Evolutionary conservation across 2,113 vertebrate species (phyloP), one percentile per base, ranked within the genome.

Genomic region (Felis catus): DNA sequence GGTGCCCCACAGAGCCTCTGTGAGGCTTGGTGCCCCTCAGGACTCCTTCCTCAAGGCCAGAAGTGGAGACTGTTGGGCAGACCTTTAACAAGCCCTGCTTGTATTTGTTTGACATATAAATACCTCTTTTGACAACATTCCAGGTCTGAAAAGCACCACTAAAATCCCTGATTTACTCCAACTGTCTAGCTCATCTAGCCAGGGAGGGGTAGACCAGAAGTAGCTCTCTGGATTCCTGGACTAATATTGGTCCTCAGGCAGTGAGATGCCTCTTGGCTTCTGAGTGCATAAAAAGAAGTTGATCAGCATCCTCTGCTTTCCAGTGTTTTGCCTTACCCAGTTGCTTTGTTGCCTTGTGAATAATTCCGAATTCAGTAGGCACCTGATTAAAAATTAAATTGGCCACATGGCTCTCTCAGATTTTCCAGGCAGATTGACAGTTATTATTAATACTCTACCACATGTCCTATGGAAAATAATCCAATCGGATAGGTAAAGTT

Each of bases 331-430:
- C 45, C 78, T 93, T 94, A 78, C 27, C 31, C 89, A 48, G 15
- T 83, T 84, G 51, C 41, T 93, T 95, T 97, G 53, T 68, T 97
- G 33, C 33, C 18, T 85, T 95, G 96, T 91, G 36, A 97, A 68
- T 97, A 96, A 48, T 55, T 95, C 74, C 61, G 51, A 81, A 96
- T 97, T 97, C 88, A 98, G 33, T 82, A 89, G 81, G 27, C 12
- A 48, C 93, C 74, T 97, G 55, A 95, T 98, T 85, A 96, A 98
- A 97, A 97, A 94, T 55, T 81, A 93, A 85, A 25, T 51, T 91
- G 81, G 8, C 96, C 1, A 78, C 90, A 21, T 95, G 39, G 68
- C 15, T 83, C 70, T 78, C 80, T 98, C 63, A 73, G 36, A 91
- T 96, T 53, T 86, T 76, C 39, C 45, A 79, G 83, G 39, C 27